A percentile compares a stretch with the other conserved stretches of the same genome.
phyloP scores from a whole-genome alignment of 2,888 invertebrate species.

The Ophion ellenae region DNA sequence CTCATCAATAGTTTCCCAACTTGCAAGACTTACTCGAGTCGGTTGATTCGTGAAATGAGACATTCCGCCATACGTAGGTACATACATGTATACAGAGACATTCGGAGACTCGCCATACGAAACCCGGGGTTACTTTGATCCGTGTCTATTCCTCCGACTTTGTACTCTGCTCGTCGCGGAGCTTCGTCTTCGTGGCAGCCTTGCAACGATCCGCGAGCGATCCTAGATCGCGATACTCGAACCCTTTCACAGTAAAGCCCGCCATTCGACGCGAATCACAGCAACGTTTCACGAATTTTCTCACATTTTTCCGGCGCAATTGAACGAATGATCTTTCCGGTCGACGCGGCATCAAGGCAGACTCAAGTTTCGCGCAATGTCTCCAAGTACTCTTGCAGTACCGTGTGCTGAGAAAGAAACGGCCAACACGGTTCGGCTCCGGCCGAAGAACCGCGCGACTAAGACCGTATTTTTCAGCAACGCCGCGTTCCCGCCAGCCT shows the following conservation, averaged over 20 bases:
- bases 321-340: not conserved
- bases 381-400: not conserved
- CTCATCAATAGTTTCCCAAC: no score
- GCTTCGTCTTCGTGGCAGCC: not conserved
- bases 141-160: slow-evolving; percentile 14
- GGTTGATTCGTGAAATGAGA: no score
- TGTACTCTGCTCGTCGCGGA: slow-evolving; percentile 20
- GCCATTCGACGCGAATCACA: slow-evolving; percentile 1
- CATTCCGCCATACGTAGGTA: no score
- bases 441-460: slow-evolving; percentile 42
- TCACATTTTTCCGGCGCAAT: not conserved
- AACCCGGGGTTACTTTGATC: slow-evolving; percentile 3
- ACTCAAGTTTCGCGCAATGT: not conserved
- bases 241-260: not conserved
- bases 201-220: not conserved
- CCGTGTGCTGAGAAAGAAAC: not conserved
- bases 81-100: not conserved
- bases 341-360: not conserved
- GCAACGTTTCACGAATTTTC: not conserved
- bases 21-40: no score
- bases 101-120: not conserved
- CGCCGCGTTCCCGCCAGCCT: slow-evolving; percentile 21
- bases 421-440: slow-evolving; percentile 13
- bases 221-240: slow-evolving; percentile 34
- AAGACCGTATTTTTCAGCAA: slow-evolving; percentile 14